Percentiles rank a stretch among this genome's conserved stretches.
These are phyloP conservation scores for Apistogramma diplotaenia DNA, from an alignment of 2,113 vertebrate genomes.

Conservation along the genomic window DNA sequence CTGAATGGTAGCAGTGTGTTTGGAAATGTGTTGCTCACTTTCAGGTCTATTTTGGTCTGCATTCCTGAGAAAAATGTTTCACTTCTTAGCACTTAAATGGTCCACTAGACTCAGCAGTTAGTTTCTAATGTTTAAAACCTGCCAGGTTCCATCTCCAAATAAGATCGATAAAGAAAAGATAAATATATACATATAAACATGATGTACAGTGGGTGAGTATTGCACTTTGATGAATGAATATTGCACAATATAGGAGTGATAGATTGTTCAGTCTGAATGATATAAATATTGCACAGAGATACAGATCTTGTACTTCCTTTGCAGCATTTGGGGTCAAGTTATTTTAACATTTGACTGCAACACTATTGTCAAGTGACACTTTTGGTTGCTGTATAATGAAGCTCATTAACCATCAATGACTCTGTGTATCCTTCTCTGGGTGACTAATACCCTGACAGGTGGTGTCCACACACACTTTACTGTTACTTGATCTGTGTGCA, in stretches of 20 bases:
- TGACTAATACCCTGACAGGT: slow-evolving; percentile 56
- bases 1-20: background rate
- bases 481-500: slow-evolving; percentile 36
- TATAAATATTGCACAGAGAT: no score
- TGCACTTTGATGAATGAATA: no score
- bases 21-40: background rate
- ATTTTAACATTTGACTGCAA: background rate
- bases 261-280: no score
- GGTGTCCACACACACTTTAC: slow-evolving; percentile 23
- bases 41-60: background rate
- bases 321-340: background rate
- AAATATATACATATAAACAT: no score
- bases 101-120: background rate
- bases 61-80: background rate
- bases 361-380: background rate
- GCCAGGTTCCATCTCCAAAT: background rate
- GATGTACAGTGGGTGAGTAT: no score
- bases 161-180: no score
- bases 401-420: slow-evolving; percentile 15
- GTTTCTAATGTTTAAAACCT: background rate
- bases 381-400: slow-evolving; percentile 41
- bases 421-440: background rate
- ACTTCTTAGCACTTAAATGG: background rate
- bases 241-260: no score
- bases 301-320: no score